Conservation (phyloP, 2,888 invertebrate genomes). For the Automeris io region DNA sequence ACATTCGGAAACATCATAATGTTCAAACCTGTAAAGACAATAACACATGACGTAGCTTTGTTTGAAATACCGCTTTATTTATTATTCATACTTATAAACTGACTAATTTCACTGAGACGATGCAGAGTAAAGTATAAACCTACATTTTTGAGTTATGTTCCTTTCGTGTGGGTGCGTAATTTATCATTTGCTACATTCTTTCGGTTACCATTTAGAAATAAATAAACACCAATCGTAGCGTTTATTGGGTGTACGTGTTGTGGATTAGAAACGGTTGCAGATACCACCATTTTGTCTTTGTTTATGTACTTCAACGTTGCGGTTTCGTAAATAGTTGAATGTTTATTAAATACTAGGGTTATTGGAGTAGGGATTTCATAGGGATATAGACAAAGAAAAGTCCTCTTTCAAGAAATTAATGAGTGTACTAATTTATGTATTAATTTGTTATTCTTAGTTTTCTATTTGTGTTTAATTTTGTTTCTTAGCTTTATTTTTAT, state of each 20-base stretch:
- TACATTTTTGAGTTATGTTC: conserved; percentile 8
- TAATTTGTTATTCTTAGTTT: too few relatives aligned
- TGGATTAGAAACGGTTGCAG: conserved; percentile 9
- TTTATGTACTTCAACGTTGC: conserved; percentile 8
- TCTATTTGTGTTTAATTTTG: too few relatives aligned
- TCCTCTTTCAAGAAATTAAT: too few relatives aligned
- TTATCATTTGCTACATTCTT: conserved; percentile 9
- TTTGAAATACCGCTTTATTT: conserved; percentile 6
- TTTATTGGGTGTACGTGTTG: conserved; percentile 10
- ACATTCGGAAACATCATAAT: not conserved
- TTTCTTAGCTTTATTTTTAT: too few relatives aligned
- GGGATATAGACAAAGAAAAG: too few relatives aligned
- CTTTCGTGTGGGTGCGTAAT: conserved; percentile 8
- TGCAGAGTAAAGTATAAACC: conserved; percentile 3
- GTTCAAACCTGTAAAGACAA: conserved; percentile 6
- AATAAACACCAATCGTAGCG: conserved; percentile 5
- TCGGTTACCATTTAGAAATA: conserved; percentile 2
- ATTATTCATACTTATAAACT: conserved; percentile 8
- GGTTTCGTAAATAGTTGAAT: conserved; percentile 8
- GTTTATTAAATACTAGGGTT: conserved; percentile 9
- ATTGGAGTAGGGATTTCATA: too few relatives aligned
- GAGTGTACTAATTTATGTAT: too few relatives aligned
- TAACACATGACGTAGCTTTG: conserved; percentile 8
- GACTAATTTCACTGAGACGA: conserved; percentile 6
- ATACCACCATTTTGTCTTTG: conserved; percentile 6